Conservation (phyloP, 2,888 invertebrate genomes). For the Noctua comes region DNA sequence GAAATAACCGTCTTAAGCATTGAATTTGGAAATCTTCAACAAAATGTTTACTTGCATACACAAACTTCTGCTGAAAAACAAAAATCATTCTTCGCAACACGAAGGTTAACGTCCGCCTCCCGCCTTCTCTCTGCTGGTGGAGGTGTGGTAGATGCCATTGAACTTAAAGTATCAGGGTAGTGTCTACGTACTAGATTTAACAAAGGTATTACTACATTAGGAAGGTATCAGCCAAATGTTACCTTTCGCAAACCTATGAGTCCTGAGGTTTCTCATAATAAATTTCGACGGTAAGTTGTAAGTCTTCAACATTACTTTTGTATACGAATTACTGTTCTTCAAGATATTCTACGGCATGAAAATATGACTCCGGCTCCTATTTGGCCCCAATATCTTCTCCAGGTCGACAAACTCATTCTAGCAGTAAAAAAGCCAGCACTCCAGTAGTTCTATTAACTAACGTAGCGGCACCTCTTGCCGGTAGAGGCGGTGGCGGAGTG, state of each 20-base stretch:
- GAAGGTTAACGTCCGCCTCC: neutral
- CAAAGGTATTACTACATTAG: neutral
- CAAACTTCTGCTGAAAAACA: neutral
- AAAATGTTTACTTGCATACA: too few species aligned
- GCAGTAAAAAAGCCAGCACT: neutral
- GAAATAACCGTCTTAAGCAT: neutral
- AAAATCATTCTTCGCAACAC: neutral
- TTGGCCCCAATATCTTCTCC: neutral
- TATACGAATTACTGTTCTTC: neutral
- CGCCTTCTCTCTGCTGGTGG: too few species aligned
- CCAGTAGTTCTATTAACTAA: conserved; percentile 68
- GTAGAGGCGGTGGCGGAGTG: conserved; percentile 85
- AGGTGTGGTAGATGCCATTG: neutral
- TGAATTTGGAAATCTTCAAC: neutral
- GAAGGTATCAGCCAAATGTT: neutral
- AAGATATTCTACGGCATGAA: neutral
- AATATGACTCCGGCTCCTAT: neutral
- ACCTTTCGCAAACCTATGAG: neutral
- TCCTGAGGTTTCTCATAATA: neutral
- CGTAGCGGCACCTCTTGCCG: conserved; percentile 80
- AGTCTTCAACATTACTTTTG: neutral
- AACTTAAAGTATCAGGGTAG: neutral
- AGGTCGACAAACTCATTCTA: neutral
- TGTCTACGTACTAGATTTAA: neutral
- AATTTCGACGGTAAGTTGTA: neutral